Evolutionary conservation across 2,797 vertebrate species (phyloP), one percentile per base, ranked within the genome.

Genomic region (Malacoraja senta): DNA sequence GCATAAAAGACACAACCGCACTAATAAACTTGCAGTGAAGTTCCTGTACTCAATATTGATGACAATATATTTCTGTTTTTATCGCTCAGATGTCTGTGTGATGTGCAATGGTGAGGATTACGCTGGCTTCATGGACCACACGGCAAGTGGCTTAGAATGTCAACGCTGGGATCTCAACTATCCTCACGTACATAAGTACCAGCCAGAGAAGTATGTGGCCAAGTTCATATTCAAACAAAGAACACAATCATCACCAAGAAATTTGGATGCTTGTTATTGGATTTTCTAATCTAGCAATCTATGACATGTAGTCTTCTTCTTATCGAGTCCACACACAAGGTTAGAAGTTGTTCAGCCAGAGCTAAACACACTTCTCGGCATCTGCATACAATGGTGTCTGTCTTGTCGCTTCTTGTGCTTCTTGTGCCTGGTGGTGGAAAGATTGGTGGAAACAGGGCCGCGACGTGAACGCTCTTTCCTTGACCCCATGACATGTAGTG

Each of bases 91-190:
- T 1, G 95, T 97, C 0, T 99, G 99, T 76, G 95, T 98, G 94
- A 97, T 96, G 1, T 99, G 99, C 94, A 99, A 99, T 0, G 99
- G 99, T 0, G 99, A 99, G 94, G 97, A 98, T 93, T 99, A 99
- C 95, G 96, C 97, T 0, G 98, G 99, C 0, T 95, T 97, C 0
- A 96, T 99, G 83, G 99, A 99, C 95, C 96, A 95, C 95, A 99
- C 98, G 0, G 97, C 97, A 93, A 98, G 93, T 0, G 98, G 98
- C 71, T 96, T 74, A 0, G 98, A 99, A 95, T 99, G 99, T 95
- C 99, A 99, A 95, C 96, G 98, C 94, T 99, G 99, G 99, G 99
- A 99, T 95, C 97, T 98, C 95, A 98, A 99, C 96, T 95, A 96
- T 93, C 99, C 98, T 0, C 99, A 99, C 93, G 95, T 96, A 44